A percentile compares a stretch with the other conserved stretches of the same genome.
Conservation (phyloP, 2,888 invertebrate species). For the Epistrophella euchroma region DNA sequence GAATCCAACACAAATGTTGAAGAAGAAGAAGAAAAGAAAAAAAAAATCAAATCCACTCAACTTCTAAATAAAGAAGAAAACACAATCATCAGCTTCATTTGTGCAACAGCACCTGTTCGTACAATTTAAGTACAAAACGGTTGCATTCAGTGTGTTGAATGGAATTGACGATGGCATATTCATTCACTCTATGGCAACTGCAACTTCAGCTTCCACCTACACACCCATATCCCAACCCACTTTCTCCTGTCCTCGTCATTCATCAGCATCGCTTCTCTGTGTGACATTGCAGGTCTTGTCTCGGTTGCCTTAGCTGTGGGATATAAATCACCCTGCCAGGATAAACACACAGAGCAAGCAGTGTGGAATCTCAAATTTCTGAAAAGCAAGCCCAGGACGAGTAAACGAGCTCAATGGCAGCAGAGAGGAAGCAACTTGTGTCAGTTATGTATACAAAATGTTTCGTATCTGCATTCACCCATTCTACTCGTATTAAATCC, state of each 20-base stretch:
- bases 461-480: constrained; percentile 10
- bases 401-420: neutral
- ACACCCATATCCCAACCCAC: neutral
- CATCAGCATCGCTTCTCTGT: neutral
- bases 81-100: constrained; percentile 64
- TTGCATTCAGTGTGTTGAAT: constrained; percentile 55
- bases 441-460: constrained; percentile 22
- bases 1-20: constrained; percentile 10
- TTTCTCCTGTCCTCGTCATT: neutral
- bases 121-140: constrained; percentile 51
- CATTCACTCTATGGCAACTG: constrained; percentile 34
- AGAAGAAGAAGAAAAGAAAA: constrained; percentile 1
- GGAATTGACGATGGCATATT: constrained; percentile 57
- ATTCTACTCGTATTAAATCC: neutral
- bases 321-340: constrained; percentile 29
- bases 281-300: constrained; percentile 38
- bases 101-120: constrained; percentile 57
- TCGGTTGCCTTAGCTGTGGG: constrained; percentile 21
- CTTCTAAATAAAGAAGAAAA: constrained; percentile 50
- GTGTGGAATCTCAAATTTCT: constrained; percentile 8
- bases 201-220: neutral
- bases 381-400: neutral
- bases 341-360: constrained; percentile 21
- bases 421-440: constrained; percentile 6
- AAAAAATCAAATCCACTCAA: constrained; percentile 6